Base-by-base conservation (phyloP, 2,888 invertebrate species). In the Ctena decussata region DNA sequence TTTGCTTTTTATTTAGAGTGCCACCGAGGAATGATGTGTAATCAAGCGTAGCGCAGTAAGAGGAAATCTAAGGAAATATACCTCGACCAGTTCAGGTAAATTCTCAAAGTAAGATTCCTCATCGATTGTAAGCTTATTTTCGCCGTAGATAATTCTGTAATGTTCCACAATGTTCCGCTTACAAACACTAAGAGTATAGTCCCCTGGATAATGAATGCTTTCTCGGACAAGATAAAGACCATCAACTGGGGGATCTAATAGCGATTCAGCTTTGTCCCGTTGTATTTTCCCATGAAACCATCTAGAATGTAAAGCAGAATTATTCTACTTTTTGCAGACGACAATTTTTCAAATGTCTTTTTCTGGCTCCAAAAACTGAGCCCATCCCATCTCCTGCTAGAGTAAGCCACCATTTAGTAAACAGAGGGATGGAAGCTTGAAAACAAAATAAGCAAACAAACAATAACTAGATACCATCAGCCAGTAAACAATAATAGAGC, bases 211-310 rank as follows among this genome's bases (percentile, higher is more conserved):
- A 96, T 99, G 99, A 83, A 99, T 99, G 92, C 99, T 99, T 96
- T 99, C 99, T 91, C 99, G 97, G 89, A 99, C 98, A 92, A 99
- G 97, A 96, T 99, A 99, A 90, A 99, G 97, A 81, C 99, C 99
- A 96, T 95, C 93, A 24, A 91, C 37, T n/a, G 53, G 44, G 0
- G 98, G 98, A 90, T 97, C 97, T 84, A 99, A 97, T 90, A 99
- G 96, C 93, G 98, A 97, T 96, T 99, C 99, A 0, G 99, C 99
- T 93, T 98, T 97, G 96, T 99, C 98, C 85, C 99, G 97, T 21
- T 98, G 98, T 95, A 99, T 99, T 96, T 99, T 99, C 89, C 99
- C 99, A 96, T 99, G 99, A 96, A 99, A 99, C 99, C 99, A 99
- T 94, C 98, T 98, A 93, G 80, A 93, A 93, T 74, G n/a, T 21